These are phyloP conservation scores for Girardinichthys multiradiatus DNA, from an alignment of 2,113 vertebrate species.

Conservation along the genomic window DNA sequence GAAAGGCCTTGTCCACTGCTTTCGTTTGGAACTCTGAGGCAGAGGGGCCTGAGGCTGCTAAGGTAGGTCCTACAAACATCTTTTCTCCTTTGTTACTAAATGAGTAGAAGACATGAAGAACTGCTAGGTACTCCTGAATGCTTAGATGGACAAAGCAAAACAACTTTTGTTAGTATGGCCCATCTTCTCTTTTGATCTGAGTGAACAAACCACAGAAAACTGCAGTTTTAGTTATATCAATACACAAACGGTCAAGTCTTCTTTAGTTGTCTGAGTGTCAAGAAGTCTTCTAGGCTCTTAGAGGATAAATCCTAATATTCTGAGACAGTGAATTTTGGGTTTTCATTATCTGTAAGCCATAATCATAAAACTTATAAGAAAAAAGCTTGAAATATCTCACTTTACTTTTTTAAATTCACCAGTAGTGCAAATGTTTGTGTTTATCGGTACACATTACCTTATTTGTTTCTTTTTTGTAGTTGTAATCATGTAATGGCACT, in stretches of 20 bases:
- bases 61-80: background rate
- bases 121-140: slow-evolving; percentile 60
- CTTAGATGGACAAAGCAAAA: slow-evolving; percentile 18
- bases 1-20: slow-evolving; percentile 36
- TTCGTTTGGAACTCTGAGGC: slow-evolving; percentile 13
- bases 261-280: too few species aligned
- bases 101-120: slow-evolving; percentile 23
- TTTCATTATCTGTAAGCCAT: too few species aligned
- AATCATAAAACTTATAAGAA: too few species aligned
- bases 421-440: too few species aligned
- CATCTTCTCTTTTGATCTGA: slow-evolving; percentile 23
- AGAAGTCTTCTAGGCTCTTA: slow-evolving; percentile 6
- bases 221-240: slow-evolving; percentile 12
- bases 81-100: slow-evolving; percentile 22
- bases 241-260: accelerated
- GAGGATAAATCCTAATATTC: too few species aligned
- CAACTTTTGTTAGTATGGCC: accelerated
- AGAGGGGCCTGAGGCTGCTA: accelerated
- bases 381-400: too few species aligned
- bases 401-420: too few species aligned
- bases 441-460: too few species aligned
- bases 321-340: too few species aligned
- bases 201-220: slow-evolving; percentile 58
- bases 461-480: too few species aligned
- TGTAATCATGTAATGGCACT: too few species aligned